Base-by-base conservation (phyloP, 2,113 vertebrate species). In the Tinamus guttatus region DNA sequence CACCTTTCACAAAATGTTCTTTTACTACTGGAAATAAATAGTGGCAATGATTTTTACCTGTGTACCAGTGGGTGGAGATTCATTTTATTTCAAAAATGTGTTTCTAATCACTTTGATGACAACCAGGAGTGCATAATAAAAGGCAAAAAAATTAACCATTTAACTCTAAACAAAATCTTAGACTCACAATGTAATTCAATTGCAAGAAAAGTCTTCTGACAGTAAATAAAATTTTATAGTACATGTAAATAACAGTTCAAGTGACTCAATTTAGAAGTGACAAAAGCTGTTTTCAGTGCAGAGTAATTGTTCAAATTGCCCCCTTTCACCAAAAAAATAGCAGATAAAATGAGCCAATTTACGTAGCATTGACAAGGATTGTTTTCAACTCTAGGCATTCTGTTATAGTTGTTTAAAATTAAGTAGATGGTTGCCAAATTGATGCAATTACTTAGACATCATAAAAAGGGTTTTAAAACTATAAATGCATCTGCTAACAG, bases 321-420 rank as follows among this genome's bases (percentile, higher is more conserved):
- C 73, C 52, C 54, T 87, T 95, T 94, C 30, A 90, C 67, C 63
- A 74, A 86, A 81, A n/a, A 85, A 86, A 77, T 20, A 47, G 0
- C 69, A 78, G 81, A 65, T 97, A 80, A 95, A 96, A 94, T 78
- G 89, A 95, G 62, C 24, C 95, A 96, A 92, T 97, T 97, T 93
- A 90, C 93, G 77, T 90, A 95, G 56, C 81, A 94, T 68, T 89
- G 77, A 94, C 68, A 96, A 94, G 87, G 78, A 97, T 88, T 97
- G 88, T 96, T 98, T 97, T 96, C 83, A 95, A 92, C 71, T 82
- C 30, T 43, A 94, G 43, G 89, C 87, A 89, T 90, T 81, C 54
- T 92, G 81, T 94, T 97, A 95, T 96, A 94, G 49, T 81, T 96
- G 87, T 95, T 96, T 96, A 97, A 96, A 95, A 95, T 97, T 95